Evolutionary conservation across 2,888 invertebrate species (phyloP).

Genomic region (Dasysyrphus albostriatus): DNA sequence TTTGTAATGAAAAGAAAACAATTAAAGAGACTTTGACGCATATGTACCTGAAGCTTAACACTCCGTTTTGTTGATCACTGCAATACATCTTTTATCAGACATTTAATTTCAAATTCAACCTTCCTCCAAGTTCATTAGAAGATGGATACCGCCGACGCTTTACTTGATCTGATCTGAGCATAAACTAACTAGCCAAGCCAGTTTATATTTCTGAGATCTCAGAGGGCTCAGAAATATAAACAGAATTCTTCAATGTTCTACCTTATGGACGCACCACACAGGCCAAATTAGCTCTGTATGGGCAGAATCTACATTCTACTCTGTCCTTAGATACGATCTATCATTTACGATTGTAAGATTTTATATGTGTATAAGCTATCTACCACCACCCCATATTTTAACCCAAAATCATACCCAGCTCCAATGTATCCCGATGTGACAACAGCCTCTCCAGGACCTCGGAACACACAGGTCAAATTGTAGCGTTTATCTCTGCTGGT

Average conservation of each 20-base stretch:
- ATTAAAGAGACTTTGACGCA: background rate
- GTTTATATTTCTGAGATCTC: no score
- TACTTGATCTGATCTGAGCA: background rate
- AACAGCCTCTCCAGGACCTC: conserved; percentile 96
- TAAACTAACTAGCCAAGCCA: no score
- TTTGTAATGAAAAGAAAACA: background rate
- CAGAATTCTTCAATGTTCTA: no score
- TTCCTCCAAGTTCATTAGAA: conserved; percentile 20
- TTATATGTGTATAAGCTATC: background rate
- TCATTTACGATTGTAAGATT: conserved; percentile 48
- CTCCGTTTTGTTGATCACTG: background rate
- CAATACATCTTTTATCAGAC: background rate
- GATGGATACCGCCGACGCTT: background rate
- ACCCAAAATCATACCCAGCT: conserved; percentile 88
- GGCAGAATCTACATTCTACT: conserved; percentile 48
- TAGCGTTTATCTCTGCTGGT: conserved; percentile 95
- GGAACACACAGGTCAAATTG: conserved; percentile 95
- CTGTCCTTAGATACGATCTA: conserved; percentile 33
- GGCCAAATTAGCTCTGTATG: conserved; percentile 45
- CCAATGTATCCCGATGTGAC: conserved; percentile 97
- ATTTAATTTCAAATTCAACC: background rate
- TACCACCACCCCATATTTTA: conserved; percentile 9
- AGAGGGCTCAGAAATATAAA: no score
- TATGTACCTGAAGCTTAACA: background rate
- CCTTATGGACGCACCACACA: background rate